A percentile compares a stretch with the other conserved stretches of the same genome.
These are phyloP conservation scores for Leptothorax acervorum DNA, from an alignment of 2,888 invertebrate genomes.

Conservation along the genomic window DNA sequence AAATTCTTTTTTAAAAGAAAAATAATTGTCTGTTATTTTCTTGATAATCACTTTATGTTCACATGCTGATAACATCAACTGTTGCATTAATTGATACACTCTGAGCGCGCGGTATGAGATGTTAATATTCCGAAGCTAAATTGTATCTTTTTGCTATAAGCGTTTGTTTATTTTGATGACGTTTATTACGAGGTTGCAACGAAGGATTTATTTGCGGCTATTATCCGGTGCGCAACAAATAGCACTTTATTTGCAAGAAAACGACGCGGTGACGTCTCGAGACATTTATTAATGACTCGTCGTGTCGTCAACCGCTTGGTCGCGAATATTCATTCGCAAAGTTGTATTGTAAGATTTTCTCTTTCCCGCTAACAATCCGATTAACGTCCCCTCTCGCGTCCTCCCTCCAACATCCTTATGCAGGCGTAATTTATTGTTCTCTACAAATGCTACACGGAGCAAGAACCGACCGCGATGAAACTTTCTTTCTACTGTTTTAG, in stretches of 20 bases:
- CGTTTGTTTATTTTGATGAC: conserved; percentile 23
- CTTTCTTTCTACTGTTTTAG: conserved; percentile 59
- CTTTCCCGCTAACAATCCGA: conserved; percentile 68
- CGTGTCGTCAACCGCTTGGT: conserved; percentile 33
- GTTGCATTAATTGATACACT: neutral
- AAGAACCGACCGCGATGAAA: conserved; percentile 56
- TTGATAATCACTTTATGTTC: neutral
- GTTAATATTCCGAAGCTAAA: conserved; percentile 4
- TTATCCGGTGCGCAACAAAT: conserved; percentile 45
- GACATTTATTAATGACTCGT: conserved; percentile 65
- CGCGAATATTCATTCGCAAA: conserved; percentile 49
- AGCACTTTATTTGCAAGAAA: conserved; percentile 46
- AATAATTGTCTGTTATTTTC: neutral
- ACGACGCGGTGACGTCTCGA: conserved; percentile 16
- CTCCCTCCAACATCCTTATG: conserved; percentile 27
- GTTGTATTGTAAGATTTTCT: conserved; percentile 66
- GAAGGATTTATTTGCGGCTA: conserved; percentile 27
- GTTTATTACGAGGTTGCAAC: conserved; percentile 25
- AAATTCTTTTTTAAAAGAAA: neutral
- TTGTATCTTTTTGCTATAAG: conserved; percentile 8
- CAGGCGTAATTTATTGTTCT: conserved; percentile 74
- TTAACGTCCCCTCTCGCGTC: conserved; percentile 59
- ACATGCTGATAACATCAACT: neutral
- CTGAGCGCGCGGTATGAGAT: neutral
- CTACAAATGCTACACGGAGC: conserved; percentile 32